Percentiles rank a stretch among this genome's conserved stretches.
phyloP scores from a whole-genome alignment of 2,113 vertebrate genomes.

The Paradoxurus hermaphroditus region DNA sequence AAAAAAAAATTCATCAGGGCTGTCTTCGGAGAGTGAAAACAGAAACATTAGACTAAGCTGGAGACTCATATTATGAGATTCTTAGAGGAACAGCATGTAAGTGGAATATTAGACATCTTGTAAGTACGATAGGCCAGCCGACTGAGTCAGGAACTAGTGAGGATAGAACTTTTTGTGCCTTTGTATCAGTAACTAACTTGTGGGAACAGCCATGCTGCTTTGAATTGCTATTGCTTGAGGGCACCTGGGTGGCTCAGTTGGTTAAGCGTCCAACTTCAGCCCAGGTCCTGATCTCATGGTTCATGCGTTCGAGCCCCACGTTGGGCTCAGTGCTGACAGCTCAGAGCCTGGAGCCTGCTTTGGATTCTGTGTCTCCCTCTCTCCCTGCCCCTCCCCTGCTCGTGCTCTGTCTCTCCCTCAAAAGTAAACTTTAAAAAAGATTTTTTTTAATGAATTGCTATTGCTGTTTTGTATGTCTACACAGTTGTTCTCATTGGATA shows the following conservation, averaged over 20 bases:
- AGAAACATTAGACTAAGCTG: neutral
- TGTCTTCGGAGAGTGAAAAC: neutral
- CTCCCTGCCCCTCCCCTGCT: no score
- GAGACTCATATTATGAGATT: neutral
- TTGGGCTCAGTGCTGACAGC: no score
- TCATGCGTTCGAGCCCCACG: no score
- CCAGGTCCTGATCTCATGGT: no score
- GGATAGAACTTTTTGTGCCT: neutral
- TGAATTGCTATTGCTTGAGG: neutral
- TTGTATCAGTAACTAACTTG: neutral
- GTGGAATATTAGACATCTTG: neutral
- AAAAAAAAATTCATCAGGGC: neutral
- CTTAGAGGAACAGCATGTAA: neutral
- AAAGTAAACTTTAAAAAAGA: no score
- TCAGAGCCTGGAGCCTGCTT: no score
- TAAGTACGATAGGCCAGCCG: neutral
- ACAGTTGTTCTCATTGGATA: neutral
- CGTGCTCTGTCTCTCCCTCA: no score
- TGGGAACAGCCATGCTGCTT: neutral
- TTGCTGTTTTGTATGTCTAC: neutral
- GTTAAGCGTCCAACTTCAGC: no score
- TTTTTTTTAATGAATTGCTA: neutral
- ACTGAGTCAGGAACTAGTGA: neutral
- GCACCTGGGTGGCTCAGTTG: no score
- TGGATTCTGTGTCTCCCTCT: no score